Evolutionary conservation across 2,888 invertebrate species (phyloP), one percentile per base, ranked within the genome.

Genomic region (Alsophila aescularia): DNA sequence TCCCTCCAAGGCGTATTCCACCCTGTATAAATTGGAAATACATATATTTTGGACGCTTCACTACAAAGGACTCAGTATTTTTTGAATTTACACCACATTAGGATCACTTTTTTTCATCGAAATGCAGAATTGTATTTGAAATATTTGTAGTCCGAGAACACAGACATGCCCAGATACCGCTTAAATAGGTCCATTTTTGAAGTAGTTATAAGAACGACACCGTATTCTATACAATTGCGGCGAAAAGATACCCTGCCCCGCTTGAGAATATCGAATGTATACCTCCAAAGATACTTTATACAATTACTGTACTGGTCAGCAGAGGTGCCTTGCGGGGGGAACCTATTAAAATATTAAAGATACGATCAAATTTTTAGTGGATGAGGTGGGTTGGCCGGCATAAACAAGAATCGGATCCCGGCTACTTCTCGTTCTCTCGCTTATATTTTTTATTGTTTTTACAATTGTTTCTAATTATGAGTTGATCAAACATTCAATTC

Each of bases 341-440:
- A 88, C 87, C 88, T 89, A 90, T 90, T 90, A 90, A 89, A 90
- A 88, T 88, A 87, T 86, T 80, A 76, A 64, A 87, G 90, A 90
- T 90, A 90, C 89, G 83, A 90, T 90, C 90, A 78, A 74, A 81
- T 78, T 87, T 87, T 87, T 84, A 86, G 86, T 77, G 80, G 83
- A 83, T 82, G 84, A 85, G 83, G 83, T 88, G 88, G 87, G 89
- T 81, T 70, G 88, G 85, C 73, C 86, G 74, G 67, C 73, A 82
- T 82, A 85, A 86, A 87, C 86, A 79, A 86, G 80, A 79, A 75
- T 82, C 81, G 70, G 76, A 77, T 79, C 78, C 75, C 77, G 71
- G 82, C 83, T 84, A 81, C 87, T 83, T 83, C 83, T 73, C 75
- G 73, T 65, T 75, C 77, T 76, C 79, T 79, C 79, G 75, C 75